Conservation (phyloP, 1,140 invertebrate genomes). For the Eubasilissa regina region DNA sequence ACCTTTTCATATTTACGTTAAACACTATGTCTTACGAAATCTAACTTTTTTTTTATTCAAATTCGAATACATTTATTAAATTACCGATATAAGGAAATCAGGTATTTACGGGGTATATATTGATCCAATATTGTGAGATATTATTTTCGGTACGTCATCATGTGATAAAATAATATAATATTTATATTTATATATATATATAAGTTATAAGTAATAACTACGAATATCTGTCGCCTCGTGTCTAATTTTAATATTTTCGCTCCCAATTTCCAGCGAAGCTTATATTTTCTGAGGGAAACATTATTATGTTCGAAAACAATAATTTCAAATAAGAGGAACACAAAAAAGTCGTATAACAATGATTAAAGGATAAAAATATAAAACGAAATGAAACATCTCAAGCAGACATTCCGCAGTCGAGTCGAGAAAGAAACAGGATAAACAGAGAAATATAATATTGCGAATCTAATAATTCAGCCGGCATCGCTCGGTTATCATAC, state of each 20-base stretch:
- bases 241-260: constrained; percentile 36
- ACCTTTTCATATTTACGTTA: too few species aligned
- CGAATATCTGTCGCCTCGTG: background rate
- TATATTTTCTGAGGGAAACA: constrained; percentile 22
- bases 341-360: constrained; percentile 37
- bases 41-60: too few species aligned
- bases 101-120: too few species aligned
- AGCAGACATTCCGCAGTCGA: constrained; percentile 18
- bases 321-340: constrained; percentile 38
- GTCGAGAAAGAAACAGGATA: constrained; percentile 14
- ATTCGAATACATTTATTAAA: too few species aligned
- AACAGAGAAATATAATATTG: constrained; percentile 32
- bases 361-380: constrained; percentile 43
- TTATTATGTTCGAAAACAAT: constrained; percentile 36
- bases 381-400: constrained; percentile 40
- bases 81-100: too few species aligned
- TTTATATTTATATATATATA: too few species aligned
- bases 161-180: constrained; percentile 6
- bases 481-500: constrained; percentile 45
- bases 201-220: background rate
- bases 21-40: too few species aligned
- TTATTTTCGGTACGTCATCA: background rate
- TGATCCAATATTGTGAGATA: too few species aligned
- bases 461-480: constrained; percentile 41
- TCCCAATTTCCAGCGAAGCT: constrained; percentile 29